Evolutionary conservation across 1,140 invertebrate genomes (phyloP).

Genomic region (Drosophila sturtevanti): DNA sequence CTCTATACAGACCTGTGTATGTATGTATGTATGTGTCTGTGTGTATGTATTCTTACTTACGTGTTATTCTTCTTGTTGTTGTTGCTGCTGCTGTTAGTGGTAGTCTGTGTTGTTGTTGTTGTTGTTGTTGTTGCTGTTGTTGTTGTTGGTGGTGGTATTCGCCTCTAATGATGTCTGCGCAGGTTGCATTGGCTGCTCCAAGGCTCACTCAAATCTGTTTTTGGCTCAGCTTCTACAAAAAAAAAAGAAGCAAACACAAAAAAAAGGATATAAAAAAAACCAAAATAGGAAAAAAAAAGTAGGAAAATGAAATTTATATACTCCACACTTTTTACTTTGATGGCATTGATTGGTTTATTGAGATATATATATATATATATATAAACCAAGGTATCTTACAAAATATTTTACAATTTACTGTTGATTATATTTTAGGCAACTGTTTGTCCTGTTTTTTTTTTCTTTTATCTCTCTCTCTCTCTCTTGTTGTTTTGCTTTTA

Average conservation of each 20-base stretch:
- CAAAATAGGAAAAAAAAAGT: not conserved
- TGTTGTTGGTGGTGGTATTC: conserved; percentile 59
- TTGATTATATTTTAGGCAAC: conserved; percentile 8
- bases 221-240: conserved; percentile 12
- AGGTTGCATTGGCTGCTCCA: conserved; percentile 70
- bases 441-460: too few relatives aligned
- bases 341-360: conserved; percentile 63
- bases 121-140: conserved; percentile 49
- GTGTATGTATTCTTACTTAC: conserved; percentile 47
- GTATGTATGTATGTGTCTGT: not conserved
- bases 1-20: not conserved
- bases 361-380: conserved; percentile 30
- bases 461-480: too few relatives aligned
- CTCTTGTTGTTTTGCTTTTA: not conserved
- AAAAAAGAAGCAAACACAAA: conserved; percentile 5
- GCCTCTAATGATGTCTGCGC: conserved; percentile 71
- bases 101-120: conserved; percentile 29
- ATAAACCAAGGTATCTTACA: conserved; percentile 19
- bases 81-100: not conserved
- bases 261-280: too few relatives aligned
- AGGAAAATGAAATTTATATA: conserved; percentile 49
- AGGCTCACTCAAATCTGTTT: conserved; percentile 33
- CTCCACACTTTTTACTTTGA: conserved; percentile 29
- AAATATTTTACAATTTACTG: conserved; percentile 18
- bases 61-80: conserved; percentile 33